A percentile compares a stretch with the other conserved stretches of the same genome.
phyloP scores from a whole-genome alignment of 2,797 vertebrate genomes.

The Eospalax fontanierii region DNA sequence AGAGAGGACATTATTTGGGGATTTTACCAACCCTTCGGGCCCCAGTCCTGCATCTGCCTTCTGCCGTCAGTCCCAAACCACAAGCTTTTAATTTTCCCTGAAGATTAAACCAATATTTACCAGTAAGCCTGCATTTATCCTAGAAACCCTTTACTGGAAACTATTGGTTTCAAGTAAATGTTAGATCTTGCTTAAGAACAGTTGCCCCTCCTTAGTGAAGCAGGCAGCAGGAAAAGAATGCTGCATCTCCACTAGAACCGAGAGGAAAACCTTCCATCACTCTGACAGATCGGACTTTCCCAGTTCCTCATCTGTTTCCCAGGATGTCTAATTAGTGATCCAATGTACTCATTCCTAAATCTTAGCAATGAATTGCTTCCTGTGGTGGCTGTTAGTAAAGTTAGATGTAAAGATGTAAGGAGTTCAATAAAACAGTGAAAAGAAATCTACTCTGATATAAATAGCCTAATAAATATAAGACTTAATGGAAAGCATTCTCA shows the following conservation, averaged over 20 bases:
- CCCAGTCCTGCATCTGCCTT: conserved; percentile 85
- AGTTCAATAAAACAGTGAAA: conserved; percentile 58
- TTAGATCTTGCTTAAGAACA: conserved; percentile 79
- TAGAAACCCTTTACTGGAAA: conserved; percentile 82
- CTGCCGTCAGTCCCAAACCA: conserved; percentile 85
- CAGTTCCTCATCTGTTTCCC: conserved; percentile 8
- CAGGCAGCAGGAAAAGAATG: conserved; percentile 7
- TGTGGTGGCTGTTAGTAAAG: not conserved
- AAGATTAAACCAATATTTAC: conserved; percentile 86
- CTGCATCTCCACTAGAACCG: not conserved
- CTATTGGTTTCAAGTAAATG: conserved; percentile 79
- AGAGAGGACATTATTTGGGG: conserved; percentile 83
- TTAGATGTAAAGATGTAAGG: not conserved
- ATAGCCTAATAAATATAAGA: conserved; percentile 41
- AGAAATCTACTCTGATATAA: conserved; percentile 47
- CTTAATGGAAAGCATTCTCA: conserved; percentile 49
- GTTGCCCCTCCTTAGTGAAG: conserved; percentile 60
- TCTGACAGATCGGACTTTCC: not conserved
- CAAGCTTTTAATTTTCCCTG: conserved; percentile 86
- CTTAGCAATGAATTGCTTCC: conserved; percentile 47
- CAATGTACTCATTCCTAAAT: conserved; percentile 33
- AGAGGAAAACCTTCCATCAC: not conserved
- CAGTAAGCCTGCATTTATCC: conserved; percentile 83
- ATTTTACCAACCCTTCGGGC: conserved; percentile 83
- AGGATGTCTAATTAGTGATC: conserved; percentile 44